Base-by-base conservation (phyloP, 1,140 invertebrate species). In the Eumeta japonica region DNA sequence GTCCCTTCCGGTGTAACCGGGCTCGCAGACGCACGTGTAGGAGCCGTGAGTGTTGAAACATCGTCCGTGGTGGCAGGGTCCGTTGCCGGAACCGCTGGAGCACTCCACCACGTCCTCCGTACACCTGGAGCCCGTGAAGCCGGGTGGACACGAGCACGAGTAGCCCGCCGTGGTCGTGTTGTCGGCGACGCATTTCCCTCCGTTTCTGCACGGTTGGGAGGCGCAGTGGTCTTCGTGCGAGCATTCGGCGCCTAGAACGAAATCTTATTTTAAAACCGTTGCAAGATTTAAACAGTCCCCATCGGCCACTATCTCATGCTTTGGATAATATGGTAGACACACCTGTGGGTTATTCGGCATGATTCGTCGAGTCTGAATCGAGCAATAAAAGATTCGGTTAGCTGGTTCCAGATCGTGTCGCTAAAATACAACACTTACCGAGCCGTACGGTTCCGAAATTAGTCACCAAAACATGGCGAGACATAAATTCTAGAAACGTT, bases 31-130 rank as follows among this genome's bases (percentile, higher is more conserved):
- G 68, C 93, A 96, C 83, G 88, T 88, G 76, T 94, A 94, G 28
- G 88, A 91, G 49, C 92, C 92, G 58, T 91, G 89, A 35, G 88
- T 92, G 67, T 94, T 94, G 55, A 83, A 81, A 63, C 92, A 94
- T 37, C 86, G 83, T 28, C 89, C 89, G 48, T 91, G 83, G 50
- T 81, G 78, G 74, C 92, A 93, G 3, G 89, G 87, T 31, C 86
- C 81, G 27, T 74, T 68, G 20, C 20, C 20, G 3, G 74, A 58
- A 38, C 86, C 81, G 27, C 79, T 78, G 9, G 73, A 67, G 65
- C 94, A 97, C 67, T 97, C 94, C 63, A 93, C 82, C 28, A 95
- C 88, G 74, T 97, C 93, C 39, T 90, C 85, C 32, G 83, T 83
- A 71, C 94, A 98, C 34, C 85, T 86, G 16, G 78, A 66, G 45